Base-by-base conservation (phyloP, 1,140 invertebrate species). In the Leptinotarsa texana region DNA sequence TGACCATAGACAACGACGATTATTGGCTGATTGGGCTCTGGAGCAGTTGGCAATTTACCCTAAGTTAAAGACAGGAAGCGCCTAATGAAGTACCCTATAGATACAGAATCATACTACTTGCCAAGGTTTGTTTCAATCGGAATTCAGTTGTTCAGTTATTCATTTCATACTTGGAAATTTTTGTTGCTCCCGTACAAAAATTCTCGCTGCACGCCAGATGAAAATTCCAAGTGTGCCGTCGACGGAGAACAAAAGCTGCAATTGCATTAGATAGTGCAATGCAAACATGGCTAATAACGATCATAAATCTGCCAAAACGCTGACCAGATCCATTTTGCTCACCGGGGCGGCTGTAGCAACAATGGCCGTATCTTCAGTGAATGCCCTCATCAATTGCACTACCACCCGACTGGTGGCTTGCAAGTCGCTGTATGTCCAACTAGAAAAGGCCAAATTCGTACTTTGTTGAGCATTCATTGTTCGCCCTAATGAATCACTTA, bases 281-380 rank as follows among this genome's bases (percentile, higher is more conserved):
- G 66, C 66, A 68, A 68, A 68, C 66, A 47, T 68, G 6, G 15
- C 66, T 68, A 68, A 68, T 68, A 68, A 68, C 33, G 66, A n/a
- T 8, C 66, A 33, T 68, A 68, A 68, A 68, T 68, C 66, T 68
- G 66, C 66, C 33, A 66, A 42, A 68, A 42, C n/a, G 33, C 42
- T 68, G 33, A 49, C 66, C 66, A 68, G 66, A 68, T 68, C 66
- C 66, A 68, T 68, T 68, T 68, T 68, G 66, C 18, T 68, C 66
- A 17, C 42, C 51, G n/a, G 51, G 13, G 13, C 15, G 51, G 15
- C n/a, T 5, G 51, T 57, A 18, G 4, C 51, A 57, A 15, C 51
- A 57, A 57, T 17, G 51, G 51, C 51, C 17, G 17, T 57, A 57
- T 57, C 51, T 57, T 57, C n/a, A 57, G 51, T 18, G 17, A 57